Conservation (phyloP, 2,888 invertebrate species). For the Melanophora roralis region DNA sequence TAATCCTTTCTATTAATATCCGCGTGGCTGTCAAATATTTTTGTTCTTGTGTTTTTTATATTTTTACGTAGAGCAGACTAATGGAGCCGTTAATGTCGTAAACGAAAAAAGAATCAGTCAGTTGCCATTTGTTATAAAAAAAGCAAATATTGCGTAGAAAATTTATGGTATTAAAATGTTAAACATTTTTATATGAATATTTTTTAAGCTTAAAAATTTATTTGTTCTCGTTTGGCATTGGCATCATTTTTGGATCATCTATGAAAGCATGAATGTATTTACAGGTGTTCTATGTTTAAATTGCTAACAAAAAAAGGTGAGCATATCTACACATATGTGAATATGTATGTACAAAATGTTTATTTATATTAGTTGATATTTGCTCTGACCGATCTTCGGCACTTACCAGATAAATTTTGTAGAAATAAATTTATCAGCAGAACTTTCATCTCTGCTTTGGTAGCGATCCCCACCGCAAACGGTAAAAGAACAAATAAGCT, state of each 20-base stretch:
- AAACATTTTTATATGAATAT: neutral
- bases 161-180: neutral
- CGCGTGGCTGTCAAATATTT: conserved; percentile 16
- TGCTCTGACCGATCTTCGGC: neutral
- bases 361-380: neutral
- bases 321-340: neutral
- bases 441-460: too few species aligned
- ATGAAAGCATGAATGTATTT: neutral
- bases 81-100: conserved; percentile 10
- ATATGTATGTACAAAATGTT: neutral
- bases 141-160: conserved; percentile 12
- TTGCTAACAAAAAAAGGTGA: neutral
- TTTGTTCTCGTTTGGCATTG: conserved; percentile 45
- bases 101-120: conserved; percentile 1
- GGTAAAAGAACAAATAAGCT: too few species aligned
- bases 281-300: conserved; percentile 50
- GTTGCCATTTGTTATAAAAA: conserved; percentile 8
- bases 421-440: neutral
- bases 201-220: conserved; percentile 1
- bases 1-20: conserved; percentile 3
- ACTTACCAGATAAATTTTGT: neutral
- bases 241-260: conserved; percentile 1
- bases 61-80: conserved; percentile 10
- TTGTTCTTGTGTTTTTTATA: too few species aligned
- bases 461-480: too few species aligned